These are phyloP conservation scores for Heliopora coerulea DNA, from an alignment of 92 coral and sea anemone species.

Conservation along the genomic window DNA sequence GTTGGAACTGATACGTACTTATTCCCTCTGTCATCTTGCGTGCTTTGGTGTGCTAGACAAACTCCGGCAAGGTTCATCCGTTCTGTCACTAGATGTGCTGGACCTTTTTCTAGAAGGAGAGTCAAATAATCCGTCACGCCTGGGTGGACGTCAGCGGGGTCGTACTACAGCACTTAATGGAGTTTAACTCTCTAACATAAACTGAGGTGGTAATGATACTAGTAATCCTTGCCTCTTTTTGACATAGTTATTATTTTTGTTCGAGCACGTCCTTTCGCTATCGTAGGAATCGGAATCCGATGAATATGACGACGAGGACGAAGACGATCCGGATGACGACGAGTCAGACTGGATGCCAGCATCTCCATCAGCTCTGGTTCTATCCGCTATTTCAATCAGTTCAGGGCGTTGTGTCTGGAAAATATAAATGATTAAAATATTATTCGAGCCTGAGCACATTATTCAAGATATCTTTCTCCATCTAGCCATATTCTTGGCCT, in stretches of 20 bases:
- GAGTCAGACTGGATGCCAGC: constrained; percentile 95
- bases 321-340: constrained; percentile 86
- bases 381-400: constrained; percentile 72
- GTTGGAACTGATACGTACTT: background rate
- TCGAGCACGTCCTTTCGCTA: constrained; percentile 43
- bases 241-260: constrained; percentile 20
- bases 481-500: too few relatives aligned
- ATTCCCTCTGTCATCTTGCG: background rate
- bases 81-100: constrained; percentile 2
- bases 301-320: constrained; percentile 81
- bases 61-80: constrained; percentile 15
- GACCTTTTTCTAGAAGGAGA: constrained; percentile 20
- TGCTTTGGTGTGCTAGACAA: constrained; percentile 32
- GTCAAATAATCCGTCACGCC: too few relatives aligned
- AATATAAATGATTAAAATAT: background rate
- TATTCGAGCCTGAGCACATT: too few relatives aligned
- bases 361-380: constrained; percentile 70
- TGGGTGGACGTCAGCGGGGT: too few relatives aligned
- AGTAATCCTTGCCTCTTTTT: constrained; percentile 20
- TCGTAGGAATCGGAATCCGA: constrained; percentile 70
- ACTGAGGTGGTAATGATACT: too few relatives aligned
- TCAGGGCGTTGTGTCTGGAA: constrained; percentile 89
- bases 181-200: too few relatives aligned
- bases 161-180: too few relatives aligned
- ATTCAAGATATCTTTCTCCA: too few relatives aligned